Percentiles rank a stretch among this genome's conserved stretches.
These are phyloP conservation scores for Passerina amoena DNA, from an alignment of 2,113 vertebrate genomes.

Conservation along the genomic window DNA sequence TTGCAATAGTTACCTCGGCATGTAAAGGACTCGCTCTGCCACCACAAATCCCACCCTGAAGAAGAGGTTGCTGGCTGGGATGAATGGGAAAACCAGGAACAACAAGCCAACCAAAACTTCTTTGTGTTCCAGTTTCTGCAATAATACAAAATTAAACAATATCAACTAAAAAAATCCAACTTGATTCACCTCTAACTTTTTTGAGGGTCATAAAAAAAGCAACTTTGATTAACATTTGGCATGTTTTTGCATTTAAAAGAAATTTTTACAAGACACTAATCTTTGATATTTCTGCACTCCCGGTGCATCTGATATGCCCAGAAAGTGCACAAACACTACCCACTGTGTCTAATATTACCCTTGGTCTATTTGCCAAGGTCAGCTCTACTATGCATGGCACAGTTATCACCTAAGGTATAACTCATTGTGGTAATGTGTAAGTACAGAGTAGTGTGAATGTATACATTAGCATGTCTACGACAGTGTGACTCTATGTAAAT, in stretches of 20 bases:
- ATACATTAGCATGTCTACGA: neutral
- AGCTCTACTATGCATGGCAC: neutral
- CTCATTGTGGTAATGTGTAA: neutral
- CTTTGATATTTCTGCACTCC: neutral
- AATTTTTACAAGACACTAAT: neutral
- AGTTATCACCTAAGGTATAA: neutral
- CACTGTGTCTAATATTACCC: neutral
- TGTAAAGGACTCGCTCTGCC: constrained; percentile 96
- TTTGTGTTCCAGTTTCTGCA: constrained; percentile 85
- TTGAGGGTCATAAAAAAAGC: neutral
- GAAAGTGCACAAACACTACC: neutral
- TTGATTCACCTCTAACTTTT: neutral
- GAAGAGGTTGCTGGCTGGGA: constrained; percentile 97
- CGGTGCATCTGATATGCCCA: neutral
- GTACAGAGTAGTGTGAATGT: neutral
- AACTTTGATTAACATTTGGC: neutral
- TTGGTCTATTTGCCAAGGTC: neutral
- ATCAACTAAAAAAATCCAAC: constrained; percentile 52
- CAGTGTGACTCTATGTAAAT: neutral
- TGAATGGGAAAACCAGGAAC: constrained; percentile 94
- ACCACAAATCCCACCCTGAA: constrained; percentile 98
- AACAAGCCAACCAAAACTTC: constrained; percentile 89
- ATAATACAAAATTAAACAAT: constrained; percentile 71
- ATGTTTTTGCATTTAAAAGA: neutral
- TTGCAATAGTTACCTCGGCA: constrained; percentile 88